A percentile compares a stretch with the other conserved stretches of the same genome.
Evolutionary conservation across 2,888 invertebrate genomes (phyloP).

Genomic region (Girardia tigrina): DNA sequence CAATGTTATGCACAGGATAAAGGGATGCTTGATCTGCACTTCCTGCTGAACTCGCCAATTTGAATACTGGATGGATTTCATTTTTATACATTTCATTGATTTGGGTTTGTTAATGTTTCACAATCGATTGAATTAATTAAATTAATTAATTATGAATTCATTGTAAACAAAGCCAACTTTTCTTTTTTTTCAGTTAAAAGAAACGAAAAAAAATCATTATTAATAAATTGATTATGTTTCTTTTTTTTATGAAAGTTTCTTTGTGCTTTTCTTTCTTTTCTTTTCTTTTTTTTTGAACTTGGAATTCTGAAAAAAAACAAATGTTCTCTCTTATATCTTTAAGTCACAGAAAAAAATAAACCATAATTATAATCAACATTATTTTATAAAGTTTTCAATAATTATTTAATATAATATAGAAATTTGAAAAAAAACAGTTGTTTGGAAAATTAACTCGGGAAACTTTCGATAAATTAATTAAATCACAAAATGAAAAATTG

Average conservation of each 20-base stretch:
- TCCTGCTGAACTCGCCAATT: conserved; percentile 23
- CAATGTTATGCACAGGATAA: conserved; percentile 8
- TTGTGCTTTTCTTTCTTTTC: not conserved
- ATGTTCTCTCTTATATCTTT: no score
- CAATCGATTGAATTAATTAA: conserved; percentile 20
- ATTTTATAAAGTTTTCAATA: no score
- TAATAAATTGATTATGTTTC: not conserved
- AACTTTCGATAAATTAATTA: no score
- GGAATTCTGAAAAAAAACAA: no score
- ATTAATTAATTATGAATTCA: not conserved
- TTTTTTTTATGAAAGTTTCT: not conserved
- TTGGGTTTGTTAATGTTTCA: conserved; percentile 23
- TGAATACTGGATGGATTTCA: conserved; percentile 10
- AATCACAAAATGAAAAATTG: no score
- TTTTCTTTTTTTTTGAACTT: not conserved
- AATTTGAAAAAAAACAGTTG: no score
- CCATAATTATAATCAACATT: no score
- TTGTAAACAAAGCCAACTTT: not conserved
- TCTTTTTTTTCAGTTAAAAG: not conserved
- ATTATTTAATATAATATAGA: no score
- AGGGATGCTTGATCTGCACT: conserved; percentile 23
- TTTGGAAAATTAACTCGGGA: no score
- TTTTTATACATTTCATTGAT: conserved; percentile 10
- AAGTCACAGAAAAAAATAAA: no score
- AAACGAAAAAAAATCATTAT: not conserved